phyloP scores from a whole-genome alignment of 2,888 invertebrate species.

The Craniophora ligustri region DNA sequence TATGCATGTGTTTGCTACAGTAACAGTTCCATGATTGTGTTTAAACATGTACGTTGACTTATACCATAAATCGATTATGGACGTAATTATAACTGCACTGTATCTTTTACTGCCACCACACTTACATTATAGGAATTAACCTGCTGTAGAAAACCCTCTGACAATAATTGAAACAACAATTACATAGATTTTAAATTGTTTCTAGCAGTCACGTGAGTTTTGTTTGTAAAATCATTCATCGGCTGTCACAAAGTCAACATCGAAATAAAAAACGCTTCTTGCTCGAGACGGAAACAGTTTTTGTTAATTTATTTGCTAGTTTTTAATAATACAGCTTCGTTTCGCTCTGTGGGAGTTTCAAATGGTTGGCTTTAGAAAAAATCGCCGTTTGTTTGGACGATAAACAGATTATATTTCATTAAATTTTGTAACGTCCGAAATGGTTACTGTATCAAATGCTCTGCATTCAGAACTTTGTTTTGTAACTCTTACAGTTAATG shows the following conservation, averaged over 20 bases:
- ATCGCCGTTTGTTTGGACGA: conserved; percentile 30
- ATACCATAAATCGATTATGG: no score
- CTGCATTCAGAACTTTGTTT: conserved; percentile 34
- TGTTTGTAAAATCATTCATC: conserved; percentile 20
- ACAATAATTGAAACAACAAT: not conserved
- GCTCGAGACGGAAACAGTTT: conserved; percentile 57
- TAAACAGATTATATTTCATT: conserved; percentile 37
- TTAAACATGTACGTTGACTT: no score
- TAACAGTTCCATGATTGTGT: not conserved
- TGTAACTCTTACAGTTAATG: conserved; percentile 20
- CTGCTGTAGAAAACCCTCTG: no score
- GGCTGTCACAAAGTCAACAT: conserved; percentile 26
- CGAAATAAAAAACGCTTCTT: conserved; percentile 21
- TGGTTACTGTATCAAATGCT: conserved; percentile 24
- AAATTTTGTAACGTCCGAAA: conserved; percentile 35
- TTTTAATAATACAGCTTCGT: conserved; percentile 61
- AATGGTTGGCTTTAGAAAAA: conserved; percentile 39
- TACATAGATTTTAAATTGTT: not conserved
- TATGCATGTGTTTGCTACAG: not conserved
- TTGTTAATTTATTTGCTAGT: conserved; percentile 58
- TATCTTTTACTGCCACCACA: no score
- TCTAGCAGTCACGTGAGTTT: conserved; percentile 11
- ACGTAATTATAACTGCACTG: no score
- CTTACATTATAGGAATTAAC: no score
- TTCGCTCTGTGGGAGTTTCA: conserved; percentile 53